These are phyloP conservation scores for Chrysemys picta DNA, from an alignment of 2,113 vertebrate genomes.

Conservation along the genomic window DNA sequence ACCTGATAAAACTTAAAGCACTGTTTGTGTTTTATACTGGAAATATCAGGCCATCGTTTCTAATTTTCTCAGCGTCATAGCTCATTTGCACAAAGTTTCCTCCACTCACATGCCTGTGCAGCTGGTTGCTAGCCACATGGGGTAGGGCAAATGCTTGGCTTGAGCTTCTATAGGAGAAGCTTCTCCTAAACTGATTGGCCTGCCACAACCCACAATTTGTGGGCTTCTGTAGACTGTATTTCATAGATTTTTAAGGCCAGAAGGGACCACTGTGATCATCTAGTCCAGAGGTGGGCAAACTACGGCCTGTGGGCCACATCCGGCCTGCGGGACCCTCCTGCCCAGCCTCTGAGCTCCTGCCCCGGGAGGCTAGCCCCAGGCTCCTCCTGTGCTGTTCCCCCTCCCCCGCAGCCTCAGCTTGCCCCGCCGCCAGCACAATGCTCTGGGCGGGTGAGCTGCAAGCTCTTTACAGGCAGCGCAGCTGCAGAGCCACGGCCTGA, in stretches of 20 bases:
- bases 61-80: not conserved
- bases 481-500: no score
- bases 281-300: no score
- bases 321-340: no score
- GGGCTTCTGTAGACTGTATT: not conserved
- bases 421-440: no score
- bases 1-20: not conserved
- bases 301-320: no score
- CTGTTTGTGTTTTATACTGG: not conserved
- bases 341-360: no score
- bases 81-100: not conserved
- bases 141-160: not conserved
- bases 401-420: no score
- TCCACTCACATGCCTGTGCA: not conserved
- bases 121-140: not conserved
- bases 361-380: no score
- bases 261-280: not conserved
- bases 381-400: no score
- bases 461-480: no score
- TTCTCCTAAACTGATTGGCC: not conserved
- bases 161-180: not conserved
- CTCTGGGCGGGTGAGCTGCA: no score
- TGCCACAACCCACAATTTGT: not conserved
- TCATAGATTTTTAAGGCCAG: not conserved
- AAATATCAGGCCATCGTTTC: not conserved